A percentile compares a stretch with the other conserved stretches of the same genome.
These are phyloP conservation scores for Momotus momota DNA, from an alignment of 2,797 vertebrate genomes.

Conservation along the genomic window DNA sequence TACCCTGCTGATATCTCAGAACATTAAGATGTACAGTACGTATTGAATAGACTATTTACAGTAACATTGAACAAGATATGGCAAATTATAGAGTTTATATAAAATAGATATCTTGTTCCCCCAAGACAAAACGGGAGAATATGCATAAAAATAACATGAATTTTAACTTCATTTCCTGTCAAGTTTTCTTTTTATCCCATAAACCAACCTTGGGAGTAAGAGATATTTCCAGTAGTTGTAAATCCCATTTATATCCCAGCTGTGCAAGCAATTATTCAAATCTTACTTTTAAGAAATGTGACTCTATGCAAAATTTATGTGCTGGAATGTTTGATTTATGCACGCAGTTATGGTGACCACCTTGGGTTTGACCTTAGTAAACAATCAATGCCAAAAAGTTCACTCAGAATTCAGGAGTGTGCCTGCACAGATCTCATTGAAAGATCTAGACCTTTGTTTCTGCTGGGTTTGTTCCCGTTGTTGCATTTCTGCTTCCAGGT, in stretches of 20 bases:
- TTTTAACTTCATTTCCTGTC: background rate
- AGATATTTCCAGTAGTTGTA: background rate
- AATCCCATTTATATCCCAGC: background rate
- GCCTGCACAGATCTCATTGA: accelerated
- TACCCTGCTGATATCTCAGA: constrained; percentile 38
- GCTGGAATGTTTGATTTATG: background rate
- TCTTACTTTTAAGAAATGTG: background rate
- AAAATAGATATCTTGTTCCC: background rate
- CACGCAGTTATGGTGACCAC: background rate
- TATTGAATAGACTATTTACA: background rate
- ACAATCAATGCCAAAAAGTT: background rate
- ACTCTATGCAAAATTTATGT: background rate
- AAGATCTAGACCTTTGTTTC: background rate
- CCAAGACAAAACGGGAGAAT: background rate
- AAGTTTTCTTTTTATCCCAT: background rate
- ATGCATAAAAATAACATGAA: background rate
- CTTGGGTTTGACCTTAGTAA: background rate
- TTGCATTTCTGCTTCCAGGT: background rate
- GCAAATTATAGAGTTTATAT: constrained; percentile 2
- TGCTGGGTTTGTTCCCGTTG: background rate
- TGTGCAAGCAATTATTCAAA: background rate
- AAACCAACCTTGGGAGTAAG: background rate
- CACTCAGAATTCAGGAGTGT: background rate
- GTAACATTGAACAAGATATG: constrained; percentile 14
- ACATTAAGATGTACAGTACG: background rate